These are phyloP conservation scores for Aporophyla nigra DNA, from an alignment of 2,888 invertebrate genomes.

Conservation along the genomic window DNA sequence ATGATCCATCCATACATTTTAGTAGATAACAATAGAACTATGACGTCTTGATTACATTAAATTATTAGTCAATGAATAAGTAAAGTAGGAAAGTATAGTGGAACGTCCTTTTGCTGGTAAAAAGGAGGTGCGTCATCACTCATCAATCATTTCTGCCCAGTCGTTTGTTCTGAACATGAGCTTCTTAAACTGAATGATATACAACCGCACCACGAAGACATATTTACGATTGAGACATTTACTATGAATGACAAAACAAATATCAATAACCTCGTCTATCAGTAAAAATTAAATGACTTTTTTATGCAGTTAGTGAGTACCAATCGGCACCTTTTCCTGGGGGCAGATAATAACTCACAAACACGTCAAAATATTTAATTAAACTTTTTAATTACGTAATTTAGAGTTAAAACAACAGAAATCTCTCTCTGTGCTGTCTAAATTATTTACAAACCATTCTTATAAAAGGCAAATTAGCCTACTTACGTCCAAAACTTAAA, in stretches of 20 bases:
- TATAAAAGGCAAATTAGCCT: conserved; percentile 25
- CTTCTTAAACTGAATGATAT: background rate
- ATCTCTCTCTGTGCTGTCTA: background rate
- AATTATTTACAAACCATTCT: conserved; percentile 33
- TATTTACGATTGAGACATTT: too few relatives aligned
- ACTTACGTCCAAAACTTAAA: conserved; percentile 39
- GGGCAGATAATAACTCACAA: conserved; percentile 29
- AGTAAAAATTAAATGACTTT: background rate
- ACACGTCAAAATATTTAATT: conserved; percentile 30
- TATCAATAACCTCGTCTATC: background rate
- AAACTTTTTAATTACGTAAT: conserved; percentile 21
- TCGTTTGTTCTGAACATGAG: background rate
- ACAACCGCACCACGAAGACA: too few relatives aligned
- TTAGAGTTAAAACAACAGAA: conserved; percentile 8
- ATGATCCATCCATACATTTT: conserved; percentile 66
- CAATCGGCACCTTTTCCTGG: too few relatives aligned
- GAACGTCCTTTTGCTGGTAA: background rate
- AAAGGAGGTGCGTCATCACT: background rate
- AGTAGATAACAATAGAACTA: conserved; percentile 65
- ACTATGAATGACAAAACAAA: background rate
- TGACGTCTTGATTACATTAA: conserved; percentile 60
- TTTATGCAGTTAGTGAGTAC: background rate
- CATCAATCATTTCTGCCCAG: background rate
- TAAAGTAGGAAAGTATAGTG: background rate
- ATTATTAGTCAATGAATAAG: conserved; percentile 20